phyloP scores from a whole-genome alignment of 2,888 invertebrate species.

The Erebia ligea region DNA sequence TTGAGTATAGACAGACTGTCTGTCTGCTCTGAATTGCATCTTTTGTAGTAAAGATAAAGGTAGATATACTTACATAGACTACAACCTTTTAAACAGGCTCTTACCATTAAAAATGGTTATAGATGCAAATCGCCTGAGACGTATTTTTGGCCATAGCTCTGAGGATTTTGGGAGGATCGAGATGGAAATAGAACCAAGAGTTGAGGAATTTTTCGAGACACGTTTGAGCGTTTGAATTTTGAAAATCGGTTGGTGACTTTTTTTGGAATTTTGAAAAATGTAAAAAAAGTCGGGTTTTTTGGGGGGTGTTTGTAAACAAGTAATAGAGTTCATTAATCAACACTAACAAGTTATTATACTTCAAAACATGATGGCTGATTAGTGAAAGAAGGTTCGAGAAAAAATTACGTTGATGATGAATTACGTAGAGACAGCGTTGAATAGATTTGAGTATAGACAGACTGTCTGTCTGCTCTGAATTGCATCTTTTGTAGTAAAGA shows the following conservation, averaged over 20 bases:
- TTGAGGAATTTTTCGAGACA: too few relatives aligned
- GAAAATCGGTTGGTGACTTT: too few relatives aligned
- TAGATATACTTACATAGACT: not conserved
- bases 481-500: conserved; percentile 14
- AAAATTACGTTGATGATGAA: conserved; percentile 54
- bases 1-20: conserved; percentile 32
- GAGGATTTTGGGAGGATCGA: too few relatives aligned
- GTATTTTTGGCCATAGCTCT: too few relatives aligned
- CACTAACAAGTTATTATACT: conserved; percentile 34
- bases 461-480: conserved; percentile 37
- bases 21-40: conserved; percentile 33
- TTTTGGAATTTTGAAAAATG: too few relatives aligned
- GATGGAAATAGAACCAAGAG: too few relatives aligned
- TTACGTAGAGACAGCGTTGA: conserved; percentile 45
- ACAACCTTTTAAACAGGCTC: not conserved
- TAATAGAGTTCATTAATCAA: conserved; percentile 57
- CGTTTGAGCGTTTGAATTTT: too few relatives aligned
- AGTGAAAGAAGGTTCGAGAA: conserved; percentile 38
- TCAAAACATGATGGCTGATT: conserved; percentile 35
- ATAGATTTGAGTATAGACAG: conserved; percentile 31
- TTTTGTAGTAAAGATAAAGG: conserved; percentile 12
- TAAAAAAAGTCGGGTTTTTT: too few relatives aligned
- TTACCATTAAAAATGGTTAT: too few relatives aligned
- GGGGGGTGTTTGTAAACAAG: too few relatives aligned
- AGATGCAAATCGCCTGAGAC: too few relatives aligned